Evolutionary conservation across 1,140 invertebrate genomes (phyloP).

Genomic region (Cydia splendana): DNA sequence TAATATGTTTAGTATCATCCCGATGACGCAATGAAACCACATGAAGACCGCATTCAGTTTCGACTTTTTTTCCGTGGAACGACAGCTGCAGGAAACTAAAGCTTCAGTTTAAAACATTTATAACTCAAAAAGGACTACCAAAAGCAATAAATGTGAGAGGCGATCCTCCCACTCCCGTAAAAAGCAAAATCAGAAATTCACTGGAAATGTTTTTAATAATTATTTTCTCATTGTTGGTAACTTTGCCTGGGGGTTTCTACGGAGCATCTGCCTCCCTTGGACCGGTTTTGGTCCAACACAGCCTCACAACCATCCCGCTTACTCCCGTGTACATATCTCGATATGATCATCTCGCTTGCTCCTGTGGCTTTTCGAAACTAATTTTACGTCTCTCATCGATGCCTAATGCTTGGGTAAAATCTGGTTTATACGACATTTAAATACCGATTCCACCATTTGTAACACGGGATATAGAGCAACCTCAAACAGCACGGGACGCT

Average conservation of each 20-base stretch:
- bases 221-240: slow-evolving; percentile 72
- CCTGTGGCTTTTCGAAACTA: slow-evolving; percentile 72
- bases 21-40: slow-evolving; percentile 16
- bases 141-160: slow-evolving; percentile 29
- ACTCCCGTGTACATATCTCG: slow-evolving; percentile 46
- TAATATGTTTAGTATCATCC: not conserved
- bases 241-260: slow-evolving; percentile 67
- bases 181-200: slow-evolving; percentile 34
- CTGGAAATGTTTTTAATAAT: slow-evolving; percentile 57
- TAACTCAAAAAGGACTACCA: slow-evolving; percentile 20
- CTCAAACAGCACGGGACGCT: slow-evolving; percentile 1
- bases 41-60: slow-evolving; percentile 19
- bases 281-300: slow-evolving; percentile 76
- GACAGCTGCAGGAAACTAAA: slow-evolving; percentile 22
- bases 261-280: slow-evolving; percentile 71
- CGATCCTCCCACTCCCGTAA: slow-evolving; percentile 27
- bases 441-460: slow-evolving; percentile 8
- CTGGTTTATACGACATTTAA: slow-evolving; percentile 24
- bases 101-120: slow-evolving; percentile 24
- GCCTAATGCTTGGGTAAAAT: slow-evolving; percentile 46
- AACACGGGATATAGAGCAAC: not conserved
- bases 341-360: slow-evolving; percentile 53
- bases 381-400: slow-evolving; percentile 79
- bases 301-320: slow-evolving; percentile 75
- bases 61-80: slow-evolving; percentile 3